Evolutionary conservation across 2,888 invertebrate species (phyloP).

Genomic region (Bombylius discolor): DNA sequence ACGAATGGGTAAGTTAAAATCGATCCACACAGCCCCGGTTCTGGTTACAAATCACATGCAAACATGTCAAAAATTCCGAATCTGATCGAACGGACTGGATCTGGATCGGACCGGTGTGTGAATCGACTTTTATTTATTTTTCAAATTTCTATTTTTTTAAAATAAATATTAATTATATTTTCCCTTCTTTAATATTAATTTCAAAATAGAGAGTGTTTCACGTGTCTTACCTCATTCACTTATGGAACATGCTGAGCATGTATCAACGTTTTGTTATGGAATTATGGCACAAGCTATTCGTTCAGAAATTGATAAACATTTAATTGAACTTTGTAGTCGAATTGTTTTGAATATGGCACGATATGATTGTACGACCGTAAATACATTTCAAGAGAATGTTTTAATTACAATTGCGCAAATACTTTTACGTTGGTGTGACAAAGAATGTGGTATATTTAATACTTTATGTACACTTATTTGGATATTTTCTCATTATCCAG

Average conservation of each 20-base stretch:
- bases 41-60: no score
- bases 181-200: slow-evolving; percentile 3
- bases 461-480: slow-evolving; percentile 52
- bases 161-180: background rate
- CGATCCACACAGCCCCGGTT: no score
- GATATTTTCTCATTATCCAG: slow-evolving; percentile 42
- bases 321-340: slow-evolving; percentile 34
- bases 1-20: slow-evolving; percentile 24
- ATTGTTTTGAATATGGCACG: slow-evolving; percentile 56
- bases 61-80: no score
- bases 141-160: background rate
- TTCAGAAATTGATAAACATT: slow-evolving; percentile 34
- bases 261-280: slow-evolving; percentile 34
- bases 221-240: slow-evolving; percentile 33
- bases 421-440: slow-evolving; percentile 54
- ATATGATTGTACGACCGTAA: slow-evolving; percentile 45
- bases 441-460: slow-evolving; percentile 49
- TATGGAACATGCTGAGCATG: slow-evolving; percentile 30
- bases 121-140: background rate
- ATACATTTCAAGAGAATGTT: slow-evolving; percentile 44
- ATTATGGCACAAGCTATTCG: slow-evolving; percentile 37
- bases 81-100: no score
- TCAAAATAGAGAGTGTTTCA: slow-evolving; percentile 28
- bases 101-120: no score
- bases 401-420: slow-evolving; percentile 48